phyloP scores from a whole-genome alignment of 2,888 invertebrate genomes.

The Chrysotoxum bicinctum region DNA sequence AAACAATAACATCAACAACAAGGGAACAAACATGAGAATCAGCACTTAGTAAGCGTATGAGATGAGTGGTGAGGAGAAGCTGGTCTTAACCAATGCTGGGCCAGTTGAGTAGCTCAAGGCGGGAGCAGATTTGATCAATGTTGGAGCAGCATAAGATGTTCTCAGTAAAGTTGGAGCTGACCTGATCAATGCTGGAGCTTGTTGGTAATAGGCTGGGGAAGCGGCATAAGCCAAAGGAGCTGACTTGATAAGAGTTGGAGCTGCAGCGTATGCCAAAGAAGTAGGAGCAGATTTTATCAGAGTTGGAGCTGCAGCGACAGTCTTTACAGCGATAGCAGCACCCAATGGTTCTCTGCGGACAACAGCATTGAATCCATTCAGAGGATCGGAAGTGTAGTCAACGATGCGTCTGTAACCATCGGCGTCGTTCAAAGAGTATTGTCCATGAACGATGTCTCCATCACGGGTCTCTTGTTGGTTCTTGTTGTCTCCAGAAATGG shows the following conservation, averaged over 20 bases:
- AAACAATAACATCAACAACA: slow-evolving; percentile 15
- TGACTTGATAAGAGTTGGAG: slow-evolving; percentile 33
- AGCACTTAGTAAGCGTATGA: slow-evolving; percentile 78
- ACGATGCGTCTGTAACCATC: slow-evolving; percentile 67
- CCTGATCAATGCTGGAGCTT: not conserved
- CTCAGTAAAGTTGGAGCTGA: slow-evolving; percentile 6
- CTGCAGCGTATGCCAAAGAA: slow-evolving; percentile 58
- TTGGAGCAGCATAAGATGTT: slow-evolving; percentile 16
- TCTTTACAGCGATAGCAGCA: slow-evolving; percentile 34
- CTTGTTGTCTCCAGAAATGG: slow-evolving; percentile 57
- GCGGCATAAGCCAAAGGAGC: slow-evolving; percentile 62
- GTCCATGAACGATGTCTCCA: slow-evolving; percentile 61
- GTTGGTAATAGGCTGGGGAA: slow-evolving; percentile 77
- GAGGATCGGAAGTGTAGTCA: slow-evolving; percentile 59
- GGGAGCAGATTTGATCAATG: slow-evolving; percentile 15
- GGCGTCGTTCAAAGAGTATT: slow-evolving; percentile 63
- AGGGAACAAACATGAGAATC: no score
- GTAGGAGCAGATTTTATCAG: not conserved
- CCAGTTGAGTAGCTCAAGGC: slow-evolving; percentile 64
- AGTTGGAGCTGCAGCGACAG: slow-evolving; percentile 64
- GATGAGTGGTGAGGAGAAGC: slow-evolving; percentile 79
- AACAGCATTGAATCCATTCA: slow-evolving; percentile 66
- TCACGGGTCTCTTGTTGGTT: slow-evolving; percentile 60
- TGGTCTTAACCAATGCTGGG: slow-evolving; percentile 78
- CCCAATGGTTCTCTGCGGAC: slow-evolving; percentile 55